Base-by-base conservation (phyloP, 2,113 vertebrate genomes). In the Pitta sordida region DNA sequence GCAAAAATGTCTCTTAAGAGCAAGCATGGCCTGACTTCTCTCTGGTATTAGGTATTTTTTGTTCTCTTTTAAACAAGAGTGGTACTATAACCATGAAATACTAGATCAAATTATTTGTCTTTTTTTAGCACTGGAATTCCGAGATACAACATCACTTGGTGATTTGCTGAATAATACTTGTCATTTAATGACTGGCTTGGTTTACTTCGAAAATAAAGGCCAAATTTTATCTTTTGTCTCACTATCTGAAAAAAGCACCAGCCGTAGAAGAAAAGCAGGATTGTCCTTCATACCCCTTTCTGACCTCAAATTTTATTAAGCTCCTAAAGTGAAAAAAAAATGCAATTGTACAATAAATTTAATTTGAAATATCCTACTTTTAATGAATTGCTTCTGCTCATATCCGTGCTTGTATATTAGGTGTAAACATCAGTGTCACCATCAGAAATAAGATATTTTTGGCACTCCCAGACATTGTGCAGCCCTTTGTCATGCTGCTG, bases 181-280 rank as follows among this genome's bases (percentile, higher is more conserved):
- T 68, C 55, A 86, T 90, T 91, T 83, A 86, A 88, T 78, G 60
- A 26, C 39, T 52, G 43, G 24, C 64, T 86, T 75, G 64, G 27
- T 59, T 94, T 96, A 74, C 88, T 74, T 87, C 43, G 63, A 90
- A 93, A 88, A 48, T 64, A 37, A 89, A 93, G 67, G 82, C 85
- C 85, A 80, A 68, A 63, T 77, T 94, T 60, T 73, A 29, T 80
- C 76, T 86, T 74, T 82, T 84, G 58, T 90, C n/a, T 87, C 48
- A 29, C 17, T 63, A 5, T 9, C 60, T 71, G 32, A 41, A 90
- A 80, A 71, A 59, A 46, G 0, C 3, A 27, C 5, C 34, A 36
- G 14, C 32, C 60, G 30, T 3, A 44, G 73, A 75, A 58, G 79
- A 65, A 81, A 76, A 82, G n/a, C 52, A 65, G 3, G 8, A 26